These are phyloP conservation scores for Silurus lanzhouensis DNA, from an alignment of 2,797 vertebrate genomes.

Conservation along the genomic window DNA sequence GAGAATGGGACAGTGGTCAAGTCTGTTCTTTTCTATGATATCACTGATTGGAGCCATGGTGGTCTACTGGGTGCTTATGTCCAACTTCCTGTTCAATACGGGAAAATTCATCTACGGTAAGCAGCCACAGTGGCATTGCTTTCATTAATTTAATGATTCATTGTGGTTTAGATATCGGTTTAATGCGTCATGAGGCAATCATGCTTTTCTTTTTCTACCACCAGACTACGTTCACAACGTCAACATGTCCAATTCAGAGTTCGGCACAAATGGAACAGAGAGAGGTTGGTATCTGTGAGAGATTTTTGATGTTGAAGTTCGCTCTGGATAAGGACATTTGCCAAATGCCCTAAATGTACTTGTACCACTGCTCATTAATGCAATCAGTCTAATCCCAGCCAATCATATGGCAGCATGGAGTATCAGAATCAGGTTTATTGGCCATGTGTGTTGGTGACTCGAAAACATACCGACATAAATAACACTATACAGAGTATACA, in stretches of 20 bases:
- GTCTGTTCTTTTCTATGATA: conserved; percentile 91
- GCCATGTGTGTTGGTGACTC: too few species aligned
- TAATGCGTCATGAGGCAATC: neutral
- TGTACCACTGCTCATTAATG: neutral
- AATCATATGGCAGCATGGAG: neutral
- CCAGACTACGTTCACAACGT: conserved; percentile 85
- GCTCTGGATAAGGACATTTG: too few species aligned
- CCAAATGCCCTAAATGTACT: too few species aligned
- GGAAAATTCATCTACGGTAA: conserved; percentile 95
- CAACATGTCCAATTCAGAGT: conserved; percentile 79
- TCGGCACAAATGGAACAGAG: conserved; percentile 85
- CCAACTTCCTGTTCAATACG: conserved; percentile 94
- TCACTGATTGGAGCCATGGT: conserved; percentile 95
- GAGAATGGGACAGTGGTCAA: conserved; percentile 90
- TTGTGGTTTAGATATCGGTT: neutral
- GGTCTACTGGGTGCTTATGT: conserved; percentile 99
- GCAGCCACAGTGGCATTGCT: conserved; percentile 56
- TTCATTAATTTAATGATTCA: neutral
- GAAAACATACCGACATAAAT: too few species aligned
- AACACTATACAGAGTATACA: neutral
- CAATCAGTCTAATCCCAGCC: neutral
- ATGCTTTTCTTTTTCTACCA: neutral
- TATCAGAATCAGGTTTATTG: too few species aligned
- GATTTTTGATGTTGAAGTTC: neutral
- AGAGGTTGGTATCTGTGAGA: conserved; percentile 74